These are phyloP conservation scores for Athene noctua DNA, from an alignment of 2,113 vertebrate species.

Conservation along the genomic window DNA sequence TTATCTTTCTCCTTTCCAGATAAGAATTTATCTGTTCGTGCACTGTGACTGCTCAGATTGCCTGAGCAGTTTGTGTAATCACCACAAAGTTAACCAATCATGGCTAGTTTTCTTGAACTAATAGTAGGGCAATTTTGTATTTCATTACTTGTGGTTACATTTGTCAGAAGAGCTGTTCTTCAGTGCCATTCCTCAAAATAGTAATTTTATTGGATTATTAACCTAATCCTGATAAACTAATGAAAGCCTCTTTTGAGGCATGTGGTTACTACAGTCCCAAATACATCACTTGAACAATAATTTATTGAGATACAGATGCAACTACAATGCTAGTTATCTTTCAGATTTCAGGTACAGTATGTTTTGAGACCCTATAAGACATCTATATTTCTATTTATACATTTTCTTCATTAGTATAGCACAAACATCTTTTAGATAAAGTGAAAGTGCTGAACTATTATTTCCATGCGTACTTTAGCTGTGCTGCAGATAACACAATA, in stretches of 20 bases:
- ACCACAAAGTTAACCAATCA: neutral
- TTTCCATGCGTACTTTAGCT: neutral
- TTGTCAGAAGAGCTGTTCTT: neutral
- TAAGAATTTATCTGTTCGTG: neutral
- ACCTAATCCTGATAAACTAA: conserved; percentile 52
- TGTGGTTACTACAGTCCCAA: neutral
- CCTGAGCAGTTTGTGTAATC: neutral
- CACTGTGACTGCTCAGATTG: neutral
- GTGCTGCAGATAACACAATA: neutral
- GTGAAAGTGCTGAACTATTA: neutral
- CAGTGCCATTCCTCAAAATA: conserved; percentile 2
- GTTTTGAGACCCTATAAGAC: neutral
- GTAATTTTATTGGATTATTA: conserved; percentile 39
- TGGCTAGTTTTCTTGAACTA: neutral
- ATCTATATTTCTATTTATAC: neutral
- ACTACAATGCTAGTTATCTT: neutral
- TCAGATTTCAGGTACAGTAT: neutral
- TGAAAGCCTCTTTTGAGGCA: conserved; percentile 46
- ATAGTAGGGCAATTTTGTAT: neutral
- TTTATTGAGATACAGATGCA: neutral
- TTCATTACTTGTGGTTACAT: neutral
- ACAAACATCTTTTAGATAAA: neutral
- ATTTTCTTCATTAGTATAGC: neutral
- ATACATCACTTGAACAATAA: neutral
- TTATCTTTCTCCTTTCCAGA: neutral